Percentiles rank a stretch among this genome's conserved stretches.
Evolutionary conservation across 1,140 invertebrate species (phyloP).

Genomic region (Megalopta genalis): DNA sequence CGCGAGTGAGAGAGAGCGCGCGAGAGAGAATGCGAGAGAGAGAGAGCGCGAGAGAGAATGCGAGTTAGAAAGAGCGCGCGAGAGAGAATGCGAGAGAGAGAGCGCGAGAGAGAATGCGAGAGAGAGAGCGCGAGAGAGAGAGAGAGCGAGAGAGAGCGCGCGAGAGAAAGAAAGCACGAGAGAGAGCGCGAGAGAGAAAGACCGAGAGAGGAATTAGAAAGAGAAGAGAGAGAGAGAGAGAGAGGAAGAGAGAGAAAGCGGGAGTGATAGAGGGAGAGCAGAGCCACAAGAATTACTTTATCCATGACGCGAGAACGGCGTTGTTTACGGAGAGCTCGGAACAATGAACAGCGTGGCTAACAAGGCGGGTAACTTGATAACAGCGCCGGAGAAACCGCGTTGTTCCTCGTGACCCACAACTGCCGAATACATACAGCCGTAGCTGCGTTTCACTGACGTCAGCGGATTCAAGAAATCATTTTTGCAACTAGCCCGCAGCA

Average conservation of each 20-base stretch:
- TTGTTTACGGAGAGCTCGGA: slow-evolving; percentile 1
- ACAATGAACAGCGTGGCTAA: slow-evolving; percentile 5
- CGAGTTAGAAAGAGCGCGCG: too few species aligned
- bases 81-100: too few species aligned
- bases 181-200: not conserved
- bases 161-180: too few species aligned
- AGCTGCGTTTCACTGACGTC: not conserved
- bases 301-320: slow-evolving; percentile 4
- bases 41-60: not conserved
- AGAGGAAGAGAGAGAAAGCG: not conserved
- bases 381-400: not conserved
- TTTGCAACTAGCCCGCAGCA: not conserved
- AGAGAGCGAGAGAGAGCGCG: not conserved
- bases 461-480: not conserved
- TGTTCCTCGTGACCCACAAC: not conserved
- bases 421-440: not conserved
- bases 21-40: not conserved
- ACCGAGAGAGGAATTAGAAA: not conserved
- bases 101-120: not conserved
- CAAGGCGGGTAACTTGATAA: slow-evolving; percentile 3
- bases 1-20: too few species aligned
- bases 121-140: not conserved
- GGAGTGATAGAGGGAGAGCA: not conserved
- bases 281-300: slow-evolving; percentile 1
- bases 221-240: not conserved